Base-by-base conservation (phyloP, 1,140 invertebrate genomes). In the Condylostylus longicornis region DNA sequence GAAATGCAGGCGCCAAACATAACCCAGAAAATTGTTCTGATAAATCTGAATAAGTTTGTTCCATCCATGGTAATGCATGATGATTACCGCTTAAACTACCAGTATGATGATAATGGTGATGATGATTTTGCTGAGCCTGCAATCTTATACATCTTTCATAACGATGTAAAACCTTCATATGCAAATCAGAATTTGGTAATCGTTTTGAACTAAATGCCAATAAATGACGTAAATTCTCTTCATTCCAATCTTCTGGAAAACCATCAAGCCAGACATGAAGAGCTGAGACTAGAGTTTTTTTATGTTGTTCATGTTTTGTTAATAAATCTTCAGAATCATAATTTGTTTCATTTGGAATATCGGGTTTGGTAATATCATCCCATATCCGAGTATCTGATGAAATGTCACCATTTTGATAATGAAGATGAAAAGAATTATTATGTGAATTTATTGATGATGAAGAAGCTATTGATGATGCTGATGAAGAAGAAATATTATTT, bases 231-330 rank as follows among this genome's bases (percentile, higher is more conserved):
- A 96, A 73, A 27, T 88, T 86, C n/a, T 80, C 74, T 45, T 89
- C 80, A 33, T 79, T 76, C 72, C 96, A 98, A 63, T 98, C 94
- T 62, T 96, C 90, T 27, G 88, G 82, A 59, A 94, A 97, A 30
- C 83, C 83, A 60, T 98, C 93, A 46, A 98, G 62, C 94, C 94
- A 98, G 6, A 97, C 88, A 54, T 93, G 84, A 38, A 97, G 68
- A 40, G 88, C 80, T 41, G 80, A 77, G 42, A 83, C 72, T 48
- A 96, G 70, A 37, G 88, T 90, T 64, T 84, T 89, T 44, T 61
- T 61, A 33, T 61, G 57, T 40, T 60, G 54, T 32, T 59, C 57
- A 27, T 54, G 50, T 38, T 56, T 53, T 23, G 56, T 49, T 33
- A 13, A n/a, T n/a, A n/a, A n/a, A 17, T 43, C 38, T 3, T 41